Conservation (phyloP, 2,888 invertebrate genomes). For the Sipunculus nudus region DNA sequence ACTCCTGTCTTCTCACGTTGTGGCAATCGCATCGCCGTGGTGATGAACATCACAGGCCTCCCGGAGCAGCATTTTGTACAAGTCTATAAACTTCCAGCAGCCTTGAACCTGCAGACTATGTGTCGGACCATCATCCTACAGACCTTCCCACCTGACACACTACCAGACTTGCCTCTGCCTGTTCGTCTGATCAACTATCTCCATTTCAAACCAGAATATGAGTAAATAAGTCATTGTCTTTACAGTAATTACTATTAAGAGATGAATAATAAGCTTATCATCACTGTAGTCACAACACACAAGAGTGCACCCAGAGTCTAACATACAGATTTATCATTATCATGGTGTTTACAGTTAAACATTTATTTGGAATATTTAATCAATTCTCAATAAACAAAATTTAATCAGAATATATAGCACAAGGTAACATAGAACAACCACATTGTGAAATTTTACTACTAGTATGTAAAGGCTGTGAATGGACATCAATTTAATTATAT, state of each 20-base stretch:
- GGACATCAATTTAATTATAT: no score
- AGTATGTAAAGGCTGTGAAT: no score
- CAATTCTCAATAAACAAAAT: no score
- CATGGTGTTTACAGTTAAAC: no score
- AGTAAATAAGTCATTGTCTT: neutral
- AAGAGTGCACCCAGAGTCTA: no score
- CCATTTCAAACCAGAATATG: conserved; percentile 60
- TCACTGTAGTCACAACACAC: no score
- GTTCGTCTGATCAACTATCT: conserved; percentile 58
- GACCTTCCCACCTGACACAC: conserved; percentile 48
- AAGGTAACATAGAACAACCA: no score
- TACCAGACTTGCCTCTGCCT: conserved; percentile 59
- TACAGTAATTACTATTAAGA: neutral
- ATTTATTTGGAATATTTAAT: no score
- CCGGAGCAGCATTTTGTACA: conserved; percentile 57
- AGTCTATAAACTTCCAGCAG: conserved; percentile 61
- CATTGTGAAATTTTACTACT: no score
- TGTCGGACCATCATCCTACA: conserved; percentile 61
- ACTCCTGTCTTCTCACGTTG: conserved; percentile 62
- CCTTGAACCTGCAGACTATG: conserved; percentile 57
- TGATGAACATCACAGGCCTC: conserved; percentile 57
- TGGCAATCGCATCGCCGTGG: conserved; percentile 63
- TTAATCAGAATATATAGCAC: no score
- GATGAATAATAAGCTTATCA: no score
- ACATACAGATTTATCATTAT: no score